Base-by-base conservation (phyloP, 2,888 invertebrate genomes). In the Augiades crinisus region DNA sequence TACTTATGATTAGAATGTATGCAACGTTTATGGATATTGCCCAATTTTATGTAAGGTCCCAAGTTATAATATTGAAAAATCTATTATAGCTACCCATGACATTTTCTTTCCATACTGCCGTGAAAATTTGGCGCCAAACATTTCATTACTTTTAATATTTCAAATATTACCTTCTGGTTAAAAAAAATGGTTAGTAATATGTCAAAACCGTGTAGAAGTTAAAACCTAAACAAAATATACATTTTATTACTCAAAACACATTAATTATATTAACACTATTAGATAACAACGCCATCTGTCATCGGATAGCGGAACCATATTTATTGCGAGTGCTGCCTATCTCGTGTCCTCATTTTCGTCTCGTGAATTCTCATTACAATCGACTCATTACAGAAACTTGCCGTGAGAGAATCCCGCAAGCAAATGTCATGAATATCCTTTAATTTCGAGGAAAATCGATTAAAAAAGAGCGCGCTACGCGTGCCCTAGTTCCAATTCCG, bases 401-500 rank as follows among this genome's bases (percentile, higher is more conserved):
- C 45, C 47, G 45, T 54, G 46, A 58, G 57, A 60, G 62, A 65
- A 66, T 55, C 62, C 60, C 56, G 37, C 45, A 46, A 40, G 33
- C 52, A 53, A 61, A 50, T 65, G 60, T 56, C 60, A 45, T 55
- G 53, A 65, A 64, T 72, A 65, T 74, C 63, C 69, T 70, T 62
- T 56, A 65, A 62, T 66, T 79, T 72, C 69, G 59, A 67, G 74
- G 76, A 78, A 81, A 78, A 78, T 73, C 70, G 64, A 74, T 75
- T 67, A 67, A 67, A 74, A 69, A 65, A 61, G 59, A 61, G 60
- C 64, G 57, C 53, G 72, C 67, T 72, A 78, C 74, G 75, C 77
- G 69, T 75, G 85, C 70, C 83, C 87, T 72, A 85, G 67, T 79
- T 86, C 73, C 68, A 61, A 63, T 81, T 81, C 74, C 71, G 70